Percentiles rank a stretch among this genome's conserved stretches.
phyloP scores from a whole-genome alignment of 2,797 vertebrate genomes.

The Anguilla pacifica region DNA sequence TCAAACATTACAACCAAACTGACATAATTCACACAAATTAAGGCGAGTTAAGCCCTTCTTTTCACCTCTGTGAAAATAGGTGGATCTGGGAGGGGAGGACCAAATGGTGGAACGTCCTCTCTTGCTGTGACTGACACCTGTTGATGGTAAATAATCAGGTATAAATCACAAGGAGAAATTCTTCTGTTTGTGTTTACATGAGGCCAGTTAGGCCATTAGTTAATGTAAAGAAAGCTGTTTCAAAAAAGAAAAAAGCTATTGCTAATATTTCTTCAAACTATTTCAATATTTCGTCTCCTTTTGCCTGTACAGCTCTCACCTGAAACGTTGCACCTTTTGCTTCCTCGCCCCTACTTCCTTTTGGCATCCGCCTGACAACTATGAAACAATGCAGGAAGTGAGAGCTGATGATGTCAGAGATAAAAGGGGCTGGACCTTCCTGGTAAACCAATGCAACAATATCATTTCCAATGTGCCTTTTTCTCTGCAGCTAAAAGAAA shows the following conservation, averaged over 20 bases:
- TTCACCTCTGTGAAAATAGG: slow-evolving; percentile 74
- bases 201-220: not conserved
- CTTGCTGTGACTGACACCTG: slow-evolving; percentile 76
- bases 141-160: not conserved
- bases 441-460: slow-evolving; percentile 89
- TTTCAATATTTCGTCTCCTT: not conserved
- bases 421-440: slow-evolving; percentile 84
- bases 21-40: not conserved
- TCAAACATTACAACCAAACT: not conserved
- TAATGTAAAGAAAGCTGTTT: not conserved
- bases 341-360: slow-evolving; percentile 49
- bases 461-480: slow-evolving; percentile 91
- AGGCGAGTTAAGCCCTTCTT: slow-evolving; percentile 6
- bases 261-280: not conserved
- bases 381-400: slow-evolving; percentile 90
- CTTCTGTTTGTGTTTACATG: not conserved
- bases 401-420: slow-evolving; percentile 85
- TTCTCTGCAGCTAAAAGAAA: slow-evolving; percentile 81
- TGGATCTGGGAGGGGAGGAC: slow-evolving; percentile 73
- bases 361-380: slow-evolving; percentile 71
- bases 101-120: slow-evolving; percentile 77
- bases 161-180: not conserved
- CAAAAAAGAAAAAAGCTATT: not conserved
- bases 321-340: slow-evolving; percentile 59
- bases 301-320: slow-evolving; percentile 46